phyloP scores from a whole-genome alignment of 2,797 vertebrate species.

The Psittacula echo region DNA sequence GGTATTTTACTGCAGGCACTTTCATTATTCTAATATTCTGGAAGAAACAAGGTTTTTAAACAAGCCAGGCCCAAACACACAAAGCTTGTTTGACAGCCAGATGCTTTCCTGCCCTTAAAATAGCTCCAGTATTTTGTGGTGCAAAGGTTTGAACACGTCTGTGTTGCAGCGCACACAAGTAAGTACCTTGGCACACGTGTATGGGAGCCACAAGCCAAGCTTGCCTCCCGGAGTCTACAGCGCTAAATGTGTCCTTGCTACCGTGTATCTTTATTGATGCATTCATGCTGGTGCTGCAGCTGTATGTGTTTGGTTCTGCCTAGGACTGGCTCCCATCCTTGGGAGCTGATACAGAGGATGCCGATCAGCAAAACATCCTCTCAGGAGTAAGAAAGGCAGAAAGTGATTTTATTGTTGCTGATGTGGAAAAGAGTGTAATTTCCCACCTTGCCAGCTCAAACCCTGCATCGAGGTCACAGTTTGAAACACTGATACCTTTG shows the following conservation, averaged over 20 bases:
- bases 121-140: background rate
- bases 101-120: conserved; percentile 1
- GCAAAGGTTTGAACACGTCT: background rate
- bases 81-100: background rate
- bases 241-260: background rate
- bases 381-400: background rate
- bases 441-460: background rate
- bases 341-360: background rate
- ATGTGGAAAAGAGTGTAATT: background rate
- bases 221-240: background rate
- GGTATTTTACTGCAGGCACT: conserved; percentile 56
- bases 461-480: background rate
- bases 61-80: background rate
- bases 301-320: background rate
- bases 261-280: background rate
- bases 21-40: conserved; percentile 39
- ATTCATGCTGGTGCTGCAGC: background rate
- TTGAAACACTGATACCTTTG: background rate
- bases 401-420: background rate
- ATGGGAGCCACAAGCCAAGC: background rate
- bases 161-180: background rate
- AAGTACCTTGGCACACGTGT: background rate
- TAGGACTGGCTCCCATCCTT: background rate
- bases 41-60: conserved; percentile 10
- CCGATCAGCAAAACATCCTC: rapidly evolving